Evolutionary conservation across 1,140 invertebrate genomes (phyloP).

Genomic region (Heliconius nattereri): DNA sequence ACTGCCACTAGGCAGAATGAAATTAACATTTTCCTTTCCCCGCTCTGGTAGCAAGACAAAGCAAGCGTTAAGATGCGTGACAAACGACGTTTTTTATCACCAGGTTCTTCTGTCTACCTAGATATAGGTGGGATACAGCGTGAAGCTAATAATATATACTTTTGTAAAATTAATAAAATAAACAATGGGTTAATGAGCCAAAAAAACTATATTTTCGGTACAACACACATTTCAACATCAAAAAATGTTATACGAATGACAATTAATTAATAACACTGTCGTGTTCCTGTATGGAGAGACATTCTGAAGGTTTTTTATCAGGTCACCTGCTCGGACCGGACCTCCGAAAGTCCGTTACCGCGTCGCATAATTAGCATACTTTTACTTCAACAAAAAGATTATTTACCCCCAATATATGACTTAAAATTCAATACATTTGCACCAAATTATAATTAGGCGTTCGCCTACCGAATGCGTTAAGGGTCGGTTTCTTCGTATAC

Average conservation of each 20-base stretch:
- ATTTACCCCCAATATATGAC: conserved; percentile 58
- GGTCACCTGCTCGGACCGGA: conserved; percentile 56
- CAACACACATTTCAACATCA: conserved; percentile 5
- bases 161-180: no score
- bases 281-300: conserved; percentile 53
- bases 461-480: conserved; percentile 61
- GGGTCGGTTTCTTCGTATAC: conserved; percentile 61
- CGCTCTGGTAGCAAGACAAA: no score
- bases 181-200: no score
- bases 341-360: conserved; percentile 53
- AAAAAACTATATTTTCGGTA: neutral
- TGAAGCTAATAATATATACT: no score
- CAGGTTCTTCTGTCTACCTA: no score
- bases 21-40: no score
- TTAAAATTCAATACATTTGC: conserved; percentile 73
- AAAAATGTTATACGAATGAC: conserved; percentile 23
- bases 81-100: no score
- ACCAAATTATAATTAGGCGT: conserved; percentile 72
- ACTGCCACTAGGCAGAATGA: no score
- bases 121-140: no score
- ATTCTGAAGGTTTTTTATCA: conserved; percentile 60
- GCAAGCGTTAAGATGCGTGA: no score
- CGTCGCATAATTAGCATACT: conserved; percentile 65
- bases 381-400: conserved; percentile 58
- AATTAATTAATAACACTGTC: conserved; percentile 42